Conservation (phyloP, 2,113 vertebrate species). For the Nestor notabilis region DNA sequence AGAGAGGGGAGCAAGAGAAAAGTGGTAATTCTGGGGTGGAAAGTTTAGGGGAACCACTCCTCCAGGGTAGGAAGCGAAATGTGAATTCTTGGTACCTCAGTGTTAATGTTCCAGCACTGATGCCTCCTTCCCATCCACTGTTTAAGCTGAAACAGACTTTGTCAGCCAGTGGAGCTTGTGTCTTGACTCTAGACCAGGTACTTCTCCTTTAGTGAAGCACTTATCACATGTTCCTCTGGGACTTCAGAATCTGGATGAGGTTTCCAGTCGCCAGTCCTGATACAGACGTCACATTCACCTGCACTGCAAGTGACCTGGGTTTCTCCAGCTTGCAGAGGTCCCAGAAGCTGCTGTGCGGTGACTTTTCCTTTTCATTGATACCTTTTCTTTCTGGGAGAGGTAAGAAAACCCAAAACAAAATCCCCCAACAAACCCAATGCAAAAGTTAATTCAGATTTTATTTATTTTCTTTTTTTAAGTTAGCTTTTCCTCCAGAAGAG, state of each 20-base stretch:
- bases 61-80: slow-evolving; percentile 1
- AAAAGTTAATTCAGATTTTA: not conserved
- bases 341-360: not conserved
- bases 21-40: not conserved
- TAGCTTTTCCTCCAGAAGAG: not conserved
- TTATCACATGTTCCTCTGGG: not conserved
- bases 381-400: not conserved
- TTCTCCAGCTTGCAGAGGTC: not conserved
- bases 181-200: not conserved
- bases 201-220: not conserved
- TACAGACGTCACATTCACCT: not conserved
- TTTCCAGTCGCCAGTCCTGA: not conserved
- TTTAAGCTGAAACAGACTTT: not conserved
- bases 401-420: not conserved
- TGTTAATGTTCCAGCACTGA: not conserved
- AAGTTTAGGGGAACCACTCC: not conserved
- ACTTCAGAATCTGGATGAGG: not conserved
- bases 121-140: not conserved
- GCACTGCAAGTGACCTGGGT: not conserved
- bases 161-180: not conserved
- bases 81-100: not conserved
- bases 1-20: not conserved
- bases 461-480: not conserved
- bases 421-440: not conserved
- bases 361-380: not conserved